Evolutionary conservation across 2,113 vertebrate species (phyloP).

Genomic region (Cryptotis parvus): DNA sequence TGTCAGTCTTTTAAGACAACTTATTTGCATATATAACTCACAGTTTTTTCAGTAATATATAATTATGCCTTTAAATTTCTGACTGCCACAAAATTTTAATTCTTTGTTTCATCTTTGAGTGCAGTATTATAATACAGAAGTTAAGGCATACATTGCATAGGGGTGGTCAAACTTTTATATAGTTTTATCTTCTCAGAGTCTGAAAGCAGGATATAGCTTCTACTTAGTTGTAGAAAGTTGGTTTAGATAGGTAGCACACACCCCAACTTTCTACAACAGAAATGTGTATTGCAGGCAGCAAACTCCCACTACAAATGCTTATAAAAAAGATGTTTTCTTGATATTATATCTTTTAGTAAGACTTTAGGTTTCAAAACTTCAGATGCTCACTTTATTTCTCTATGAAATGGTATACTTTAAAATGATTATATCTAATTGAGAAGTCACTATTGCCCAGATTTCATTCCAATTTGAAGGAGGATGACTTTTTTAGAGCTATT

Average conservation of each 20-base stretch:
- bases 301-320: conserved; percentile 1
- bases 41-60: not conserved
- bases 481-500: not conserved
- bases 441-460: conserved; percentile 36
- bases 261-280: conserved; percentile 29
- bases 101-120: conserved; percentile 33
- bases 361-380: conserved; percentile 25
- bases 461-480: not conserved
- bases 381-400: conserved; percentile 20
- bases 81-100: not conserved
- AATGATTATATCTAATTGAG: not conserved
- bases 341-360: conserved; percentile 35
- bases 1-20: not conserved
- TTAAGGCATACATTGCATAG: not conserved
- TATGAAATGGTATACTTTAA: conserved; percentile 37
- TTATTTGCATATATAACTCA: not conserved
- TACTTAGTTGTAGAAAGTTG: not conserved
- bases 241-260: not conserved
- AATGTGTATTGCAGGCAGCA: conserved; percentile 5
- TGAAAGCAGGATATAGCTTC: conserved; percentile 8
- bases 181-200: conserved; percentile 27
- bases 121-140: not conserved
- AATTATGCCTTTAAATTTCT: conserved; percentile 48
- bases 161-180: not conserved
- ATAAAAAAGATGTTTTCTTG: conserved; percentile 49